phyloP scores from a whole-genome alignment of 2,113 vertebrate species.

The zebrafish (Danio rerio) region DNA sequence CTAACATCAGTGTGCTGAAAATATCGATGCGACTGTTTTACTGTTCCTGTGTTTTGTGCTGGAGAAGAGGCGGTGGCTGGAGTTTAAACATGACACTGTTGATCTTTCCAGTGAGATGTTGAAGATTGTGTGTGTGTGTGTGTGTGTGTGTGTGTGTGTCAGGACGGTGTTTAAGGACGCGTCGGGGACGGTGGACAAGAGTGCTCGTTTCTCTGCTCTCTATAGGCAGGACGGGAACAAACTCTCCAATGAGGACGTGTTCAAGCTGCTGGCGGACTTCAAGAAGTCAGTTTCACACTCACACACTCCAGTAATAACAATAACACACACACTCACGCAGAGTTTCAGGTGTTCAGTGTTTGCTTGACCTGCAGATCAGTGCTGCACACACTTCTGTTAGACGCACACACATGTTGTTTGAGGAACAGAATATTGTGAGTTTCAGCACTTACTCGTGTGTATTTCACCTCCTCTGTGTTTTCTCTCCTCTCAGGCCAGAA shows the following conservation, averaged over 20 bases:
- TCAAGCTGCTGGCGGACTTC: slow-evolving; percentile 94
- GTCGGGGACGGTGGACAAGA: slow-evolving; percentile 91
- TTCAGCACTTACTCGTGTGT: neutral
- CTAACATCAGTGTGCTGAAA: too few relatives aligned
- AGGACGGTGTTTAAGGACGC: slow-evolving; percentile 93
- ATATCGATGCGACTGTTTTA: too few relatives aligned
- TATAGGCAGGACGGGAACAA: slow-evolving; percentile 97
- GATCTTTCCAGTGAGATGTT: too few relatives aligned
- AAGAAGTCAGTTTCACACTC: slow-evolving; percentile 85
- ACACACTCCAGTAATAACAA: too few relatives aligned
- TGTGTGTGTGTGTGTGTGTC: slow-evolving; percentile 55
- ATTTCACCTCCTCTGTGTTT: slow-evolving; percentile 44
- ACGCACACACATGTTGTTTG: neutral
- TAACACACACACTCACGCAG: neutral
- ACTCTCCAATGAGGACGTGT: slow-evolving; percentile 94
- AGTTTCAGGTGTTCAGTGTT: slow-evolving; percentile 8
- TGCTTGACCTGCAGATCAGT: neutral
- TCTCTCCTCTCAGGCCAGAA: slow-evolving; percentile 84
- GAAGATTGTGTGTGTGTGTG: too few relatives aligned
- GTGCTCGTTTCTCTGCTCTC: slow-evolving; percentile 91
- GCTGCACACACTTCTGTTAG: neutral
- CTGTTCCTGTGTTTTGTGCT: too few relatives aligned
- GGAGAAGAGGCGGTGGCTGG: too few relatives aligned
- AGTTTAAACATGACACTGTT: too few relatives aligned
- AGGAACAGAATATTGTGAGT: neutral